These are phyloP conservation scores for Anadara kagoshimensis DNA, from an alignment of 1,140 invertebrate genomes.

Conservation along the genomic window DNA sequence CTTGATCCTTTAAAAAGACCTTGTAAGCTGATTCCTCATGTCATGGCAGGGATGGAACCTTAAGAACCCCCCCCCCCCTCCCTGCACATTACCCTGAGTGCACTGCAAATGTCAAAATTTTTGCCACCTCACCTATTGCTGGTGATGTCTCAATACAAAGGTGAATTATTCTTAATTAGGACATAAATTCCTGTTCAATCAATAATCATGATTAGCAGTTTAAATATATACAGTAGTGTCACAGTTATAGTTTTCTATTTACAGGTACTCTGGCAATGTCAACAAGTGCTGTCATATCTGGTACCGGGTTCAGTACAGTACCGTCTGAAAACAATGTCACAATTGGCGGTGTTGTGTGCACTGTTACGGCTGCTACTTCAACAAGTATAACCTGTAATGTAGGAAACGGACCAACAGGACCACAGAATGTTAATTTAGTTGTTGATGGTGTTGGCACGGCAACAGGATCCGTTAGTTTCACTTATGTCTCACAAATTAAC, in stretches of 20 bases:
- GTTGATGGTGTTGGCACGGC: constrained; percentile 53
- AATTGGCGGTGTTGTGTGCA: constrained; percentile 48
- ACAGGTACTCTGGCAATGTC: constrained; percentile 25
- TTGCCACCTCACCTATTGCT: too few relatives aligned
- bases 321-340: constrained; percentile 43
- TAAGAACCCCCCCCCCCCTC: too few relatives aligned
- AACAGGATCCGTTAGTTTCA: constrained; percentile 38
- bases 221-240: too few relatives aligned
- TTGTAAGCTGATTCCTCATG: too few relatives aligned
- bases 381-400: constrained; percentile 43
- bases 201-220: too few relatives aligned
- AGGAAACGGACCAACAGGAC: constrained; percentile 56
- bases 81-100: too few relatives aligned
- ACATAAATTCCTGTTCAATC: too few relatives aligned
- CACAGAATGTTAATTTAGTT: constrained; percentile 46
- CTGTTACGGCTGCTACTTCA: constrained; percentile 25
- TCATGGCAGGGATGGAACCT: too few relatives aligned
- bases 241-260: neutral
- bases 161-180: too few relatives aligned
- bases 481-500: constrained; percentile 41
- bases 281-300: constrained; percentile 39
- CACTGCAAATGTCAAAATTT: too few relatives aligned
- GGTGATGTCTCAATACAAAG: too few relatives aligned
- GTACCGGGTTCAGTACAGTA: constrained; percentile 47
- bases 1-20: too few relatives aligned